Percentiles rank a stretch among this genome's conserved stretches.
phyloP scores from a whole-genome alignment of 2,113 vertebrate genomes.

The Poeciliopsis occidentalis region DNA sequence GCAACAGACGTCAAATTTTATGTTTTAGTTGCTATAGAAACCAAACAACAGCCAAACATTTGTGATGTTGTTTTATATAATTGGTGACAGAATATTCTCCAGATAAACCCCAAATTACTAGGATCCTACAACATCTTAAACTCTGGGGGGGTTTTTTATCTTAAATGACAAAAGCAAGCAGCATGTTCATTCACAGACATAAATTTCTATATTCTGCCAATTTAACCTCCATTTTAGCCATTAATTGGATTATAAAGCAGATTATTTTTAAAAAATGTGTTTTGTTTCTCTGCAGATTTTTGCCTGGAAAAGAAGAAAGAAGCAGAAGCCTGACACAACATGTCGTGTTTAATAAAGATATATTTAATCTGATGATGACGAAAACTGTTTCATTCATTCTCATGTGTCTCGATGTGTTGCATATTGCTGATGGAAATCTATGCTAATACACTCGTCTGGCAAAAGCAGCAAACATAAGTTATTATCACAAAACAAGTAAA shows the following conservation, averaged over 20 bases:
- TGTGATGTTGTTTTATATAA: too few species aligned
- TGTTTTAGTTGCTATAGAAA: background rate
- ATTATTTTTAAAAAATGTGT: background rate
- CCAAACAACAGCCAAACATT: background rate
- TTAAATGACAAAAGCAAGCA: background rate
- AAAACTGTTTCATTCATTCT: background rate
- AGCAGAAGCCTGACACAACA: background rate
- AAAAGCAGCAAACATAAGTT: background rate
- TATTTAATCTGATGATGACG: background rate
- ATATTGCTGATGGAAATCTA: too few species aligned
- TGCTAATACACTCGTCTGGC: background rate
- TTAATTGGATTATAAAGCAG: background rate
- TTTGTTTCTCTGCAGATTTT: conserved; percentile 26
- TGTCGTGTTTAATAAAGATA: background rate
- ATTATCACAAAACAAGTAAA: too few species aligned
- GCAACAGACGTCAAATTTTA: background rate
- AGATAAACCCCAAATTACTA: too few species aligned
- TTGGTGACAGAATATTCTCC: too few species aligned
- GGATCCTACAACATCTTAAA: background rate
- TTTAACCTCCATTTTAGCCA: background rate
- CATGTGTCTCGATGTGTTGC: background rate
- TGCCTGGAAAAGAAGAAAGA: conserved; percentile 11
- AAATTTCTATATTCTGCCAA: background rate
- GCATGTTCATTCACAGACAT: background rate
- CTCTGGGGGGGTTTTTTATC: background rate